Percentiles rank a stretch among this genome's conserved stretches.
These are phyloP conservation scores for Drosophila cognata DNA, from an alignment of 2,888 invertebrate genomes.

Conservation along the genomic window DNA sequence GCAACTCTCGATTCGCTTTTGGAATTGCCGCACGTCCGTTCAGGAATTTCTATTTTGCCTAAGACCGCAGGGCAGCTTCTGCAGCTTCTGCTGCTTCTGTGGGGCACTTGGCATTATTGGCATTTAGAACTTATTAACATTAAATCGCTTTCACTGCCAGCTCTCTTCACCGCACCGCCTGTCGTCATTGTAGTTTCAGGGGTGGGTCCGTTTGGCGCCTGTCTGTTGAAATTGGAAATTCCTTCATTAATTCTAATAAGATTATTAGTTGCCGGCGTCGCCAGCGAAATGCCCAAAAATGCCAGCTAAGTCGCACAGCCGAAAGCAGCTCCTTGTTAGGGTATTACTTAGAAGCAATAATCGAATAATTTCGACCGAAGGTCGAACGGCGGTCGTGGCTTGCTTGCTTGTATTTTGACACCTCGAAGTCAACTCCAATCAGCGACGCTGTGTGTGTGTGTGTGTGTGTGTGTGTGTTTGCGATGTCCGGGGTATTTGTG, in stretches of 20 bases:
- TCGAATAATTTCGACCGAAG: conserved; percentile 58
- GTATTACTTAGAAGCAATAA: conserved; percentile 44
- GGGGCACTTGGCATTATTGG: conserved; percentile 70
- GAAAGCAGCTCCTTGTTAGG: conserved; percentile 3
- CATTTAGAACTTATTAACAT: conserved; percentile 77
- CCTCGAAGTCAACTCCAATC: conserved; percentile 72
- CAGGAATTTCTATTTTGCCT: conserved; percentile 76
- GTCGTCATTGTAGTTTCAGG: background rate
- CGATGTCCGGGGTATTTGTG: conserved; percentile 41
- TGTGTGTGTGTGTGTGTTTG: background rate
- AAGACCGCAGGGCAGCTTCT: conserved; percentile 31
- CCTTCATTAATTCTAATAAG: conserved; percentile 82
- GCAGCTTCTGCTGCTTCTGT: conserved; percentile 22
- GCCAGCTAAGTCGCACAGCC: conserved; percentile 6
- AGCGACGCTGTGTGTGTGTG: conserved; percentile 19
- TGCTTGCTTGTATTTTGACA: conserved; percentile 68
- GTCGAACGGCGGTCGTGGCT: conserved; percentile 45
- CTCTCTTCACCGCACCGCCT: background rate
- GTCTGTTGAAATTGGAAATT: conserved; percentile 79
- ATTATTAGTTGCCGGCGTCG: conserved; percentile 80
- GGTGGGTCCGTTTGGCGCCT: conserved; percentile 43
- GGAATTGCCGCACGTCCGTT: conserved; percentile 64
- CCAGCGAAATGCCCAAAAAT: conserved; percentile 44
- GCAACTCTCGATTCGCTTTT: conserved; percentile 52
- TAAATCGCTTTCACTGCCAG: conserved; percentile 66